phyloP scores from a whole-genome alignment of 2,888 invertebrate species.

The Theodoxus fluviatilis region DNA sequence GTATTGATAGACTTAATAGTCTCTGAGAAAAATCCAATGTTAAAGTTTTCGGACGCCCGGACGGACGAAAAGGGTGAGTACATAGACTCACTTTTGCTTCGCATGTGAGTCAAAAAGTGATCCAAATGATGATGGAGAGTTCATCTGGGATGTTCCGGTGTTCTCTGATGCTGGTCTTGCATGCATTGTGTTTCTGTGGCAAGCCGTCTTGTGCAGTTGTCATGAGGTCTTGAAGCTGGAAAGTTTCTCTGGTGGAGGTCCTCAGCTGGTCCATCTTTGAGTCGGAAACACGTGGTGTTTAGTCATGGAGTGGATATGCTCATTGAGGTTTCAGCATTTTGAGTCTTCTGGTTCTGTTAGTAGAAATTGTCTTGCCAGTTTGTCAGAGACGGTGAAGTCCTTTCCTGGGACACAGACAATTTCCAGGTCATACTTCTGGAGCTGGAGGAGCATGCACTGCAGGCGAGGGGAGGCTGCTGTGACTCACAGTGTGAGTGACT shows the following conservation, averaged over 20 bases:
- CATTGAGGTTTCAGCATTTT: no score
- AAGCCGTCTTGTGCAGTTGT: conserved; percentile 6
- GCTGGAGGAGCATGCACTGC: conserved; percentile 21
- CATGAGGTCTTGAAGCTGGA: background rate
- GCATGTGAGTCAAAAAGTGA: no score
- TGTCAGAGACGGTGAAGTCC: conserved; percentile 2
- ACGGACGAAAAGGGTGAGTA: no score
- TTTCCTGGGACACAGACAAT: conserved; percentile 12
- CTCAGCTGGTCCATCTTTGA: background rate
- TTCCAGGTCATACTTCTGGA: conserved; percentile 24
- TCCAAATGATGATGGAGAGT: background rate
- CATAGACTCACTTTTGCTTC: no score
- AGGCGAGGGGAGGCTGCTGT: conserved; percentile 7
- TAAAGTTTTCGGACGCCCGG: no score
- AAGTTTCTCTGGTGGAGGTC: background rate
- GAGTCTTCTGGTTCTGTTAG: no score
- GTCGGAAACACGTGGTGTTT: background rate
- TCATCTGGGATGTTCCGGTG: conserved; percentile 10
- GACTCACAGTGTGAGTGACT: conserved; percentile 6
- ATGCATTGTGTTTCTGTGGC: background rate
- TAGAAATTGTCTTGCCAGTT: background rate
- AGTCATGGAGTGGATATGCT: no score
- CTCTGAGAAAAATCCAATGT: no score
- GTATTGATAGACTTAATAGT: no score
- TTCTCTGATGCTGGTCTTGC: background rate